Evolutionary conservation across 1,140 invertebrate species (phyloP), one percentile per base, ranked within the genome.

Genomic region (Drosophila tani): DNA sequence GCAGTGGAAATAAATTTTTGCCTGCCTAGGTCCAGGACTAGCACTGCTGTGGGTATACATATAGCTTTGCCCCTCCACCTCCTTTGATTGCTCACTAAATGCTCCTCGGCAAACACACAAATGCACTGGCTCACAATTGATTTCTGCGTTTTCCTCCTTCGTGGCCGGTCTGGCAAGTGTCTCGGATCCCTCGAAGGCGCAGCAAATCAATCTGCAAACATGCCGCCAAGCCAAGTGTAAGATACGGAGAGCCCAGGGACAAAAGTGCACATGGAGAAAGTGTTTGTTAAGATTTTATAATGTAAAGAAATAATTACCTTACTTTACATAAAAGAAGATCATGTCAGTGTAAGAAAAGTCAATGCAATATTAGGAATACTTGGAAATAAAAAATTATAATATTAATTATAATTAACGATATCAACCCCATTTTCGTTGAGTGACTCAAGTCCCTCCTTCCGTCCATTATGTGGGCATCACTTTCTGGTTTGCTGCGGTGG

Each of bases 161-260:
- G 43, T 68, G 82, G 66, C n/a, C 40, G 70, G 67, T 43, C 70
- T 60, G 70, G 86, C 86, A 91, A 86, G 82, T 87, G 86, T 90
- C 82, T 90, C 50, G 82, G 80, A 55, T 74, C 64, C 83, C 78
- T 81, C 63, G 65, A 74, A 81, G 82, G 86, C 85, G 79, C 85
- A 90, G 79, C 85, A 90, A 90, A 90, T 90, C 85, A 90, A 90
- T 90, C 85, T 90, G 85, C 81, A 90, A 90, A 90, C 85, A 90
- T 82, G 79, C 85, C 85, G 85, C 78, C 78, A 77, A 77, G 81
- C 83, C 82, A 86, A 85, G 75, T 85, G 82, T 58, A 77, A 69
- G 75, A 77, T 43, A 27, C 46, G 51, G 69, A 49, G 50, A 51
- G 45, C 69, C 55, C 50, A 47, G 63, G 71, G 53, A 32, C 35